Conservation (phyloP, 2,797 vertebrate species). For the Cryptoprocta ferox region DNA sequence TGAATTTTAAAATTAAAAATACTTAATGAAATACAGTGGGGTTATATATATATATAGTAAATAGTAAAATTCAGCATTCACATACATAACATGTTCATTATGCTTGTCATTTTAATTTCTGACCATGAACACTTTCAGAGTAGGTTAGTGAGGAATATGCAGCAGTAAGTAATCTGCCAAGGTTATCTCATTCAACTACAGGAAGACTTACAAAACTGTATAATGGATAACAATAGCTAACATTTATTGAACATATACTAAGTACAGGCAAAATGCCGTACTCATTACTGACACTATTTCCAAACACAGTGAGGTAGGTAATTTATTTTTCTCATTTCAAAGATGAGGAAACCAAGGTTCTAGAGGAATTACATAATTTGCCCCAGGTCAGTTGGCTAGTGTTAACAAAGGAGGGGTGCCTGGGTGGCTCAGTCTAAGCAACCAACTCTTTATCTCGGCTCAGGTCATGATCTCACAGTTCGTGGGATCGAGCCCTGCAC, state of each 20-base stretch:
- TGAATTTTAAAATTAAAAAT: constrained; percentile 43
- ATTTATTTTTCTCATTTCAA: constrained; percentile 35
- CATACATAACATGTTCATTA: background rate
- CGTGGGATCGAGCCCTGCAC: too few species aligned
- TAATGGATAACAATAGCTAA: background rate
- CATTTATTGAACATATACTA: background rate
- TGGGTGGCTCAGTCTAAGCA: too few species aligned
- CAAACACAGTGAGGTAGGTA: background rate
- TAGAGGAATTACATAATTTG: constrained; percentile 18
- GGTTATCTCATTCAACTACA: background rate
- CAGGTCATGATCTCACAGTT: too few species aligned
- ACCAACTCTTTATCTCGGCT: too few species aligned
- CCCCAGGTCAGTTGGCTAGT: background rate
- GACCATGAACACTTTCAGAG: background rate
- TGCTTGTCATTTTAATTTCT: constrained; percentile 26
- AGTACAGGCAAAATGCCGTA: background rate
- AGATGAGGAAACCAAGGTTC: background rate
- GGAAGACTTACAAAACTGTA: constrained; percentile 27
- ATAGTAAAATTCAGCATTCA: constrained; percentile 19
- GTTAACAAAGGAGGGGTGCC: background rate
- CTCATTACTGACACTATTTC: background rate
- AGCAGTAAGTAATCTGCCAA: background rate
- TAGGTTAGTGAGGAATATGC: constrained; percentile 29
- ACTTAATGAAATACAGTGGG: background rate
- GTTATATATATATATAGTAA: too few species aligned